phyloP scores from a whole-genome alignment of 2,113 vertebrate species.

The Daboia siamensis region DNA sequence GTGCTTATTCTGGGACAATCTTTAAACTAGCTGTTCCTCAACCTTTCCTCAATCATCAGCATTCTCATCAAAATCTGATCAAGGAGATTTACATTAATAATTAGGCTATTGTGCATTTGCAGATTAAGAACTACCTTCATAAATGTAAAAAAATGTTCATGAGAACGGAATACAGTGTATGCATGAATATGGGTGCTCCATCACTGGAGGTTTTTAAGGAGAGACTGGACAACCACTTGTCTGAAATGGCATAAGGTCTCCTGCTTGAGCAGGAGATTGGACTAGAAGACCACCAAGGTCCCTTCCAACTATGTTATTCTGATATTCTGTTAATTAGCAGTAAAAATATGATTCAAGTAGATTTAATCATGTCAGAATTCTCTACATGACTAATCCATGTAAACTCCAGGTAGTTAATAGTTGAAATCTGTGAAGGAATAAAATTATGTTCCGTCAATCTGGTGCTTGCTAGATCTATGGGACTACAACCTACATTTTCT shows the following conservation, averaged over 20 bases:
- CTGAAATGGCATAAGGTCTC: not conserved
- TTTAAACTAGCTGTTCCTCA: not conserved
- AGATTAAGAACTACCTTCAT: not conserved
- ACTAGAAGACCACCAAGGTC: not conserved
- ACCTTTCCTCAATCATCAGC: not conserved
- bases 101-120: not conserved
- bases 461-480: not conserved
- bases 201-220: not conserved
- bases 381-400: not conserved
- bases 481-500: not conserved
- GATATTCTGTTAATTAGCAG: not conserved
- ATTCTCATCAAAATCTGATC: not conserved
- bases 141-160: not conserved
- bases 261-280: not conserved
- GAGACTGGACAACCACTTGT: not conserved
- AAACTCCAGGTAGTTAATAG: not conserved
- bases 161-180: not conserved
- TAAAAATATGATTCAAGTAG: not conserved
- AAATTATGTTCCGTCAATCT: not conserved
- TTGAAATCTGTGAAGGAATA: not conserved
- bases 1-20: not conserved
- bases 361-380: not conserved
- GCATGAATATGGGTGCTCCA: not conserved
- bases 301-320: not conserved
- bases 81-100: not conserved